Evolutionary conservation across 1,140 invertebrate species (phyloP).

Genomic region (Danaus melanippus): DNA sequence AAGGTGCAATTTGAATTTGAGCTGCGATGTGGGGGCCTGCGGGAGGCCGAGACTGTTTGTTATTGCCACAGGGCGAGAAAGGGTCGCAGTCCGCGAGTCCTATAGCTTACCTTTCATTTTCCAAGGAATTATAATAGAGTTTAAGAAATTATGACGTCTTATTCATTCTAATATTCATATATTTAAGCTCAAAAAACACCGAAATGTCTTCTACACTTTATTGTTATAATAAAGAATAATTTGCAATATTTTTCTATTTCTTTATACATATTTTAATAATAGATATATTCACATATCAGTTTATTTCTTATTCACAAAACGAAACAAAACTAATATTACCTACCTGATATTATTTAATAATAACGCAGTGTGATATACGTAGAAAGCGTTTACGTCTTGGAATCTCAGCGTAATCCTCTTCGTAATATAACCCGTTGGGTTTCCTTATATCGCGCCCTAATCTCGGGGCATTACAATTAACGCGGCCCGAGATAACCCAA

Average conservation of each 20-base stretch:
- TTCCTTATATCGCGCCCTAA: constrained; percentile 57
- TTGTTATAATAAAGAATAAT: too few species aligned
- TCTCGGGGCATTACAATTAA: constrained; percentile 69
- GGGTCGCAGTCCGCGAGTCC: constrained; percentile 52
- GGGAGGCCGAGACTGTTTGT: constrained; percentile 63
- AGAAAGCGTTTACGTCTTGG: constrained; percentile 16
- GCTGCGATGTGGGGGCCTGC: constrained; percentile 49
- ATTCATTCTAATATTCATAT: too few species aligned
- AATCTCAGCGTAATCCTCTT: constrained; percentile 26
- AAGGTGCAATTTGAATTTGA: constrained; percentile 71
- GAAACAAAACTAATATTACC: too few species aligned
- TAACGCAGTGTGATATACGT: background rate
- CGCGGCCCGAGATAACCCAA: constrained; percentile 64
- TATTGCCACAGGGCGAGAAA: constrained; percentile 54
- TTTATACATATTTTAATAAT: too few species aligned
- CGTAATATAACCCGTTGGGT: constrained; percentile 26
- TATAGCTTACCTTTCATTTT: constrained; percentile 51
- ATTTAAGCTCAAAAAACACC: too few species aligned
- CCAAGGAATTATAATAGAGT: constrained; percentile 47
- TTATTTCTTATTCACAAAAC: too few species aligned
- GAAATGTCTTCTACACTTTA: too few species aligned
- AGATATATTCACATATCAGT: too few species aligned
- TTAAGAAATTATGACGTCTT: constrained; percentile 39
- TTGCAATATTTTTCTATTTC: too few species aligned
- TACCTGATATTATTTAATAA: too few species aligned